Base-by-base conservation (phyloP, 2,888 invertebrate species). In the Platycheirus albimanus region DNA sequence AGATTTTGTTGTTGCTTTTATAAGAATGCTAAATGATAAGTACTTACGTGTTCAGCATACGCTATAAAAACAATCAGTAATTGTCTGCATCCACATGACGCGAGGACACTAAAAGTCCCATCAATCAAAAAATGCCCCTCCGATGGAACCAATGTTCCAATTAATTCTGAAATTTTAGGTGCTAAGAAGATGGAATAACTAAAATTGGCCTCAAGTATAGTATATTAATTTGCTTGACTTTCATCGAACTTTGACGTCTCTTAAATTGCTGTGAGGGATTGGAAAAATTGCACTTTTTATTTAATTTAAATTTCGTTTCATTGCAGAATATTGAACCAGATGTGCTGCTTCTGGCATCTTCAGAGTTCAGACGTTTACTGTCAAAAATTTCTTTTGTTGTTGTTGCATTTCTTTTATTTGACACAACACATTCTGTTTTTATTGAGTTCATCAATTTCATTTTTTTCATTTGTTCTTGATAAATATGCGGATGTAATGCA, bases 141-240 rank as follows among this genome's bases (percentile, higher is more conserved):
- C 5, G 51, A 51, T 66, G 30, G 33, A 38, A 24, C 38, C 17
- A 64, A 11, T 0, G 49, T 20, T 64, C 24, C 43, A 10, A 67
- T 67, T 41, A 52, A 43, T 15, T 30, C 67, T 6, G 4, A 17
- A 17, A 67, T 67, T 52, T 52, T 67, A 1, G 66, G 19, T 51
- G 41, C 51, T 3, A 15, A 33, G 13, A 51, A 66, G 38, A 51
- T 66, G 6, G 66, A 41, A 51, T 66, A 66, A 13, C 49, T n/a
- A 2, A 51, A 51, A 17, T 51, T 1, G 15, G 7, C 38, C 38
- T 49, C 51, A 36, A 49, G 11, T 10, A 61, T 6, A 38, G 38
- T 38, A 3, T 11, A 3, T 38, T 38, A 38, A 13, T n/a, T n/a
- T 1, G 4, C 4, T 6, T 38, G 11, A n/a, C 6, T 13, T n/a